Base-by-base conservation (phyloP, 1,140 invertebrate genomes). In the Atopsyche davidsoni region DNA sequence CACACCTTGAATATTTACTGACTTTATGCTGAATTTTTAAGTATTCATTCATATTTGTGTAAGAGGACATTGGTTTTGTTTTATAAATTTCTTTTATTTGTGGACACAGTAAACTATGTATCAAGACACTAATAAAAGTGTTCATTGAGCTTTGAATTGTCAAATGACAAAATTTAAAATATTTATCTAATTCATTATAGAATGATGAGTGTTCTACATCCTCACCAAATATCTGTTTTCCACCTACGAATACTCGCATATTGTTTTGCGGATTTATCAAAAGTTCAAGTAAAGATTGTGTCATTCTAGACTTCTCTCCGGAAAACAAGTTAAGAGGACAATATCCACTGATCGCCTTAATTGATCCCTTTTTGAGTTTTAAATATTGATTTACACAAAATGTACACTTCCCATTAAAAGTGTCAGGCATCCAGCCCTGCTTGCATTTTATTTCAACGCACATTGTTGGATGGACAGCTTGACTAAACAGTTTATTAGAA, bases 401-500 rank as follows among this genome's bases (percentile, higher is more conserved):
- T 32, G 79, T 78, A 61, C 85, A 87, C 61, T 77, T 80, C 13
- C 71, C 64, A 44, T 59, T 64, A 22, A 82, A 75, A 41, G 42
- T 60, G 14, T 66, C 51, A 17, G 72, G 70, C 28, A 81, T 63
- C 64, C 79, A 85, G 13, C 83, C 85, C 68, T 86, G 82, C 59
- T 88, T 88, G 6, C 83, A 82, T 70, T 88, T 87, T 21, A 87
- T 80, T 71, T 87, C 85, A 11, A 87, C 69, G 60, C 81, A 83
- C 51, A 72, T 78, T 6, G 64, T 71, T 24, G 65, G 34, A 50
- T 62, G 66, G 41, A 65, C 65, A 18, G 46, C 45, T 32, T 57
- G 32, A 13, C 32, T 39, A 10, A 60, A 59, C 18, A 60, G 24
- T 47, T 40, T 60, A n/a, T 68, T 54, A 4, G 68, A 62, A 19